Base-by-base conservation (phyloP, 2,888 invertebrate species). In the Leptinotarsa peninsularis region DNA sequence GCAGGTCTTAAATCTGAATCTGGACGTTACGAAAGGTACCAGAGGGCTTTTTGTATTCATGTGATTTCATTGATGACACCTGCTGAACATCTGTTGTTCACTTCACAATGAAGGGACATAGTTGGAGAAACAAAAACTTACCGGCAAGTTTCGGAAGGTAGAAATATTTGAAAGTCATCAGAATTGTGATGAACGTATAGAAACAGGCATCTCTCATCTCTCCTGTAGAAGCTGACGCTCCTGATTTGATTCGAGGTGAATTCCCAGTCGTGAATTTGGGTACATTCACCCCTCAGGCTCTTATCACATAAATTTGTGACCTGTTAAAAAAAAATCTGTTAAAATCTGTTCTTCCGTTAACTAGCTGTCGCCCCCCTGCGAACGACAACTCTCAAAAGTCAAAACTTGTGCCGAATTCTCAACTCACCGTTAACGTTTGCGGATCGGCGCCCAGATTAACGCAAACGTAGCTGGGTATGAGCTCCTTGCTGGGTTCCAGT, bases 111-210 rank as follows among this genome's bases (percentile, higher is more conserved):
- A 18, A 49, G 15, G 21, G 15, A 71, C n/a, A 54, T 50, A 67
- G 23, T 50, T 67, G 18, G 7, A 13, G 23, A 71, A 71, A 33
- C 17, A 78, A 18, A 33, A 21, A 73, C 76, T 79, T 82, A 76
- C 96, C 87, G 91, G 86, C 95, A 96, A 66, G 92, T 91, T 79
- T 94, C 93, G 2, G 98, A 98, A 1, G 99, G 98, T 83, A 99
- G 94, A 88, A 95, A 98, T 89, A 99, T 97, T 92, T 99, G 98
- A 90, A 99, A 99, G 89, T 99, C 98, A 85, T 98, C 98, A 0
- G 98, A 98, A 88, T 99, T 98, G 88, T 98, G 96, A 88, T 97
- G 96, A 52, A 99, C 99, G 88, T 99, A 99, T 0, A 99, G 91
- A 88, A 98, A 98, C 15, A 99, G 91, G 80, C 98, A 98, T 21